Base-by-base conservation (phyloP, 2,888 invertebrate species). In the Ryuthela nishihirai region DNA sequence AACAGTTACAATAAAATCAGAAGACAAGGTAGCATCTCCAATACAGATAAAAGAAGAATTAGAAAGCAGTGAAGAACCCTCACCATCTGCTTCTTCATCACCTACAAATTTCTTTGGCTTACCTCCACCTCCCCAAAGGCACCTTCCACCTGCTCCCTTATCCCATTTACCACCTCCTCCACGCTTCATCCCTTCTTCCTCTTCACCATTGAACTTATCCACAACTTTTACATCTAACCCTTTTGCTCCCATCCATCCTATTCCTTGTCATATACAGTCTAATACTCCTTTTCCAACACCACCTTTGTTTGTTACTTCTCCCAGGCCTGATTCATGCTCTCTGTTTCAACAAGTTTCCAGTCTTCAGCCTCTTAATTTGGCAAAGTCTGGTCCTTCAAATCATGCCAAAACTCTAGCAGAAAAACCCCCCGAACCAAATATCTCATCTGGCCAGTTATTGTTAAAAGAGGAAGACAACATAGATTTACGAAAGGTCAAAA, bases 201-300 rank as follows among this genome's bases (percentile, higher is more conserved):
- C 41, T 34, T 48, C 40, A n/a, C n/a, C n/a, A n/a, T n/a, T n/a
- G n/a, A n/a, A n/a, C n/a, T n/a, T n/a, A n/a, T 32, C 59, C 12
- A 41, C 45, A 12, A 50, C 42, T 29, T 47, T 39, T 39, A 17
- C 3, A 4, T 10, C 46, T 15, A 40, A 20, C 20, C 60, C 60
- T 21, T 55, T 62, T 34, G 25, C 61, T 5, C 39, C 55, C 25
- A 45, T 62, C 41, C 52, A 47, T 7, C 34, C 45, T 39, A 29
- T 58, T n/a, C 50, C 50, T n/a, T 46, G 47, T 18, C 54, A 59
- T 7, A 43, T 52, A 26, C 44, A 39, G 21, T 43, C 50, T 10
- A 52, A 43, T 47, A 45, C 56, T 12, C 48, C 58, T 32, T 60
- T 65, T 46, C 64, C 66, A 32, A 65, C 65, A 20, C 65, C 65